Evolutionary conservation across 53 echinoderm and acorn worm genomes (phyloP), one percentile per base, ranked within the genome.

Genomic region (Crossaster papposus): DNA sequence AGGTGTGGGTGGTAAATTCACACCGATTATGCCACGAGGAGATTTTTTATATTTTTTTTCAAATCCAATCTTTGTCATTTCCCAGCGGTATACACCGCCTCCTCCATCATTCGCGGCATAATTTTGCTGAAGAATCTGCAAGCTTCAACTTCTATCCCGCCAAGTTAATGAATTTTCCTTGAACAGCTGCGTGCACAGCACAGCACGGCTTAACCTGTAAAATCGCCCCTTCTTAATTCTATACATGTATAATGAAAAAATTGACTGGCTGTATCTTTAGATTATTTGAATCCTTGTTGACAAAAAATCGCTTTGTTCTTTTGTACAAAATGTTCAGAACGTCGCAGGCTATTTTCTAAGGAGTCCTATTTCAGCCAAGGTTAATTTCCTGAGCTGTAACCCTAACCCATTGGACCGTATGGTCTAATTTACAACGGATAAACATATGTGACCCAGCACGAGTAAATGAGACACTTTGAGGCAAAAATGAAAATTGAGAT

Each of bases 231-330:
- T 10, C 68, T 26, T 23, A 23, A 12, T n/a, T 68, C 11, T 68
- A n/a, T n/a, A n/a, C n/a, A n/a, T n/a, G n/a, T n/a, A n/a, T n/a
- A 68, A 68, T 68, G 28, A 68, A 68, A 68, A 28, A 68, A 68
- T 68, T 68, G n/a, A 26, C 68, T 26, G 20, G 68, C 68, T 68
- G n/a, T n/a, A n/a, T 18, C 10, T 68, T 26, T 68, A 28, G 28
- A 68, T 68, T n/a, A n/a, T n/a, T n/a, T n/a, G n/a, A n/a, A n/a
- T n/a, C n/a, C n/a, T n/a, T n/a, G n/a, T n/a, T n/a, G n/a, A n/a
- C n/a, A n/a, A n/a, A n/a, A n/a, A n/a, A n/a, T n/a, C n/a, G n/a
- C n/a, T n/a, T n/a, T n/a, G n/a, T n/a, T n/a, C n/a, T n/a, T n/a
- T n/a, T n/a, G n/a, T n/a, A n/a, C n/a, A n/a, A n/a, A n/a, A n/a